Conservation (phyloP, 1,140 invertebrate species). For the Drosophila teissieri region DNA sequence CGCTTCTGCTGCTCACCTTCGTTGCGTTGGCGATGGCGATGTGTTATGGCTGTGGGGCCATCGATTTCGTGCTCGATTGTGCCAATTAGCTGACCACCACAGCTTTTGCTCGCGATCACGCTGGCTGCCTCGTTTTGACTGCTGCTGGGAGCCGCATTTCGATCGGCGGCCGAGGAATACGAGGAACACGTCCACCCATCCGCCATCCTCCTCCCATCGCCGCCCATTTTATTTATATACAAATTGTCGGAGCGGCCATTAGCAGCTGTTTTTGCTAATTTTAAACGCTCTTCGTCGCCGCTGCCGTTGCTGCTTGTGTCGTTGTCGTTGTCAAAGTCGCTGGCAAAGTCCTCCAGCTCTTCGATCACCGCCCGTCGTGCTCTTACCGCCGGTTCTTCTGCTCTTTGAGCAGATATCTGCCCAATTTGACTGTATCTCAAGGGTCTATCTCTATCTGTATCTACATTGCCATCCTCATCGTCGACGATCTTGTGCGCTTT, state of each 20-base stretch:
- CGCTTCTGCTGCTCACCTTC: slow-evolving; percentile 53
- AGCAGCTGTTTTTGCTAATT: slow-evolving; percentile 83
- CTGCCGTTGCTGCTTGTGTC: slow-evolving; percentile 6
- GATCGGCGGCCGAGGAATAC: slow-evolving; percentile 58
- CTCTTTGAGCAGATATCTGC: slow-evolving; percentile 13
- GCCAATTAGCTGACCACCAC: slow-evolving; percentile 62
- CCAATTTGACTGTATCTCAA: slow-evolving; percentile 31
- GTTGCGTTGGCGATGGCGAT: slow-evolving; percentile 20
- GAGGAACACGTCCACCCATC: no score
- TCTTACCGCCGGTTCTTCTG: slow-evolving; percentile 25
- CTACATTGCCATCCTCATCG: slow-evolving; percentile 73
- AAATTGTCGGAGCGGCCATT: slow-evolving; percentile 70
- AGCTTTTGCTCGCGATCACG: slow-evolving; percentile 58
- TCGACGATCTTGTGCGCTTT: slow-evolving; percentile 61
- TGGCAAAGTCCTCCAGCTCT: slow-evolving; percentile 76
- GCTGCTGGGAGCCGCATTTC: slow-evolving; percentile 67
- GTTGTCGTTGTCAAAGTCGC: slow-evolving; percentile 47
- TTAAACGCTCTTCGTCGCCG: slow-evolving; percentile 64
- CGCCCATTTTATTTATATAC: slow-evolving; percentile 77
- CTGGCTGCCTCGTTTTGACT: slow-evolving; percentile 79
- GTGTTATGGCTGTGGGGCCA: slow-evolving; percentile 38
- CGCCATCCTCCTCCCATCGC: slow-evolving; percentile 20
- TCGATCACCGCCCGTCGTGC: slow-evolving; percentile 69
- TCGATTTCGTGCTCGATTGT: slow-evolving; percentile 51
- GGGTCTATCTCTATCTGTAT: slow-evolving; percentile 60